Evolutionary conservation across 2,797 vertebrate genomes (phyloP), one percentile per base, ranked within the genome.

Genomic region (Sternarchorhynchus goeldii): DNA sequence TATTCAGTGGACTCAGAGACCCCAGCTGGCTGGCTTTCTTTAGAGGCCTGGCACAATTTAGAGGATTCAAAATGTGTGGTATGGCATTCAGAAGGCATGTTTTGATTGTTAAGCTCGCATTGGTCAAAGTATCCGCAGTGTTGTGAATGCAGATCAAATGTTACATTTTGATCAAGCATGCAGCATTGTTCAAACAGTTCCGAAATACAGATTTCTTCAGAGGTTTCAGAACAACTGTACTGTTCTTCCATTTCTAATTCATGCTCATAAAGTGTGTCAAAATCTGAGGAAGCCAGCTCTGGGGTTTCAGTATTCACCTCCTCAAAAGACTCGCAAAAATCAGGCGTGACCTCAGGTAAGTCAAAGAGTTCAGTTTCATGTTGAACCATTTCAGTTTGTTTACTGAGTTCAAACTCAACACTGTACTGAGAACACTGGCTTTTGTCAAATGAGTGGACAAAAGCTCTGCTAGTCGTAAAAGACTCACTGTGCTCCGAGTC

Each of bases 21-120:
- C 53, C 86, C 85, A 64, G 81, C 81, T 75, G 84, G 88, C 62
- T 81, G 31, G 45, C 89, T 89, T 77, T 87, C 82, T 83, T 90
- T 89, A 0, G 76, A 87, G 81, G 74, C 60, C 79, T 86, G 83
- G 82, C 68, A 80, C 60, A 82, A 73, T 73, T 88, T 86, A 85
- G 84, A 81, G 77, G 84, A 82, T 73, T 83, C 73, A 57, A 82
- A 80, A 80, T 80, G 71, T 80, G 63, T 59, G 80, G 67, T n/a
- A 82, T 83, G 80, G 82, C 63, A 78, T 79, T 76, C 76, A 72
- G 73, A 50, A 58, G 39, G 68, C 60, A 69, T 65, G 80, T 60
- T 77, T 76, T 82, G 68, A 77, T 74, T 77, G 62, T 75, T 67
- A 63, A n/a, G 59, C n/a, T 66, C 25, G 25, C 72, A 82, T 41